Percentiles rank a stretch among this genome's conserved stretches.
phyloP scores from a whole-genome alignment of 2,888 invertebrate genomes.

The Agrochola litura region DNA sequence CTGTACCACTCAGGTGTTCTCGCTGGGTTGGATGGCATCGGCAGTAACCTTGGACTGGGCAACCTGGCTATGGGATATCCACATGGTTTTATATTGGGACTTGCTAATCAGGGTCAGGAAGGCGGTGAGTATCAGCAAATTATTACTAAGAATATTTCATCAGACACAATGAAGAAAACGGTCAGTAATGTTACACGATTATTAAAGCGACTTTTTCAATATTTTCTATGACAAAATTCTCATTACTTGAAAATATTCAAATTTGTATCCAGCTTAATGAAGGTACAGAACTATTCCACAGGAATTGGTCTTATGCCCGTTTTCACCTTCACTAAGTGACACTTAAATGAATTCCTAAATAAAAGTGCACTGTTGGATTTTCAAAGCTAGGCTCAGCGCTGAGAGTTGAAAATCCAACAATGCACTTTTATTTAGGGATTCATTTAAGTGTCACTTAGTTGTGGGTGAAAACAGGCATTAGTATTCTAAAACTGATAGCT shows the following conservation, averaged over 20 bases:
- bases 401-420: too few relatives aligned
- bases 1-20: constrained; percentile 84
- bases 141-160: neutral
- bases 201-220: neutral
- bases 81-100: constrained; percentile 87
- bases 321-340: too few relatives aligned
- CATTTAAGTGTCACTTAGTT: too few relatives aligned
- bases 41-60: constrained; percentile 83
- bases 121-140: constrained; percentile 76
- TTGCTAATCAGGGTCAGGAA: constrained; percentile 88
- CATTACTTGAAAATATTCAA: neutral
- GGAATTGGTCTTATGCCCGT: neutral
- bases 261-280: neutral
- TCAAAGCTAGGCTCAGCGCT: too few relatives aligned
- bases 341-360: too few relatives aligned
- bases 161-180: neutral
- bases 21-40: constrained; percentile 82
- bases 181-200: neutral
- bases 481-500: neutral
- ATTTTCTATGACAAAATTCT: neutral
- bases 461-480: too few relatives aligned
- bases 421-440: too few relatives aligned
- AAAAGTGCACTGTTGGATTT: too few relatives aligned
- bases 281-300: neutral
- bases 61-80: constrained; percentile 88